Base-by-base conservation (phyloP, 2,113 vertebrate species). In the Proterorhinus semilunaris region DNA sequence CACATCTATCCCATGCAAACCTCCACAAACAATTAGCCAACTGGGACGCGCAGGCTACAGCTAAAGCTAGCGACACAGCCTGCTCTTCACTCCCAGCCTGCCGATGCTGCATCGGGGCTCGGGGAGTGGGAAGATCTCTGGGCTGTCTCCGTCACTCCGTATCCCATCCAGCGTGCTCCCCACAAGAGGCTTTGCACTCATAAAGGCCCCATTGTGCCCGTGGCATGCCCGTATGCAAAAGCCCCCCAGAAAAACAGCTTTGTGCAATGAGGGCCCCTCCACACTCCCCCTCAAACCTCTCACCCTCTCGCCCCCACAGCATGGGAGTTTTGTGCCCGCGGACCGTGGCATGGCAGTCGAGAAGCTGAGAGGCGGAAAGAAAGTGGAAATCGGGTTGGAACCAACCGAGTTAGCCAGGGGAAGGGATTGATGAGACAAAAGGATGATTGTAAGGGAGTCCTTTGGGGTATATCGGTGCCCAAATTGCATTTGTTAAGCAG, bases 201-300 rank as follows among this genome's bases (percentile, higher is more conserved):
- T 90, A 93, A 92, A 90, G 85, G 79, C 74, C 79, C 79, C 90
- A 89, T 92, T 93, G 91, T 93, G 75, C 78, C 64, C 74, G 71
- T 89, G 86, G 86, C 87, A 90, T 90, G 89, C 88, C 90, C 90
- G 85, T 91, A 90, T 91, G 88, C 86, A 86, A 86, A 86, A 89
- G 83, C 83, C 83, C 13, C 13, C 83, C 88, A 90, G 91, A 91
- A 91, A 90, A 86, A 86, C 85, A 90, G 89, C 91, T 92, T 92
- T 92, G 91, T 92, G 83, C 88, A 76, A 78, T 87, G 87, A 89
- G 27, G 90, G 85, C 85, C 12, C 49, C 49, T 13, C 5, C 11
- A 51, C 58, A 9, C 55, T 42, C 87, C 80, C 82, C 53, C 17
- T 36, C 27, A 36, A 36, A 36, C n/a, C 51, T 52, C 15, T 16